A percentile compares a stretch with the other conserved stretches of the same genome.
Evolutionary conservation across 2,113 vertebrate genomes (phyloP).

Genomic region (Empidonax traillii): DNA sequence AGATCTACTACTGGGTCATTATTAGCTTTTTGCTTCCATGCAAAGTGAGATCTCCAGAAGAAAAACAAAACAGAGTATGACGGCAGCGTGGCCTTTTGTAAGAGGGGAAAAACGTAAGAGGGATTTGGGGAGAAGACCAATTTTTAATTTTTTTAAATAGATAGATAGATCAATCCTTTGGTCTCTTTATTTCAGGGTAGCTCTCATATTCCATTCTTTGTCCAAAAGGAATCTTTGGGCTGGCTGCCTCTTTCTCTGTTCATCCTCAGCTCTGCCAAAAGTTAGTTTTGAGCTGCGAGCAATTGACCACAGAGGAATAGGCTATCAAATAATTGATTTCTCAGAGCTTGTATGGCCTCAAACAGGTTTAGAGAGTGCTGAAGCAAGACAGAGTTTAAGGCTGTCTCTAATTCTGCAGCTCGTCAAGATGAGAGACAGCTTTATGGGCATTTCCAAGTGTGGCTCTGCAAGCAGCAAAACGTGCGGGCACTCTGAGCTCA

Average conservation of each 20-base stretch:
- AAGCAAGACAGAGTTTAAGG: conserved; percentile 35
- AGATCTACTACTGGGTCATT: neutral
- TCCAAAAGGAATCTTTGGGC: neutral
- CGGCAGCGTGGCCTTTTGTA: neutral
- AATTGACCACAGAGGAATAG: conserved; percentile 5
- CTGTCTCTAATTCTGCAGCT: conserved; percentile 46
- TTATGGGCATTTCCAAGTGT: neutral
- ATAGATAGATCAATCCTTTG: neutral
- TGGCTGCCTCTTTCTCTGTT: neutral
- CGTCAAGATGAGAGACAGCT: conserved; percentile 21
- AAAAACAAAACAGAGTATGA: neutral
- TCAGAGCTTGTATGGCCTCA: conserved; percentile 18
- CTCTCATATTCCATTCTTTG: neutral
- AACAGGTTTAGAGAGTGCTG: conserved; percentile 32
- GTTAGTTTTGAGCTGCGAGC: neutral
- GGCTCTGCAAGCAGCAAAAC: neutral
- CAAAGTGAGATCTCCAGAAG: neutral
- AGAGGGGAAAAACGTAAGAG: neutral
- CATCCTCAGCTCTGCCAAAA: neutral
- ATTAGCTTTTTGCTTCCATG: neutral
- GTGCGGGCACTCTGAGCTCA: neutral
- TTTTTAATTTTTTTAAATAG: neutral
- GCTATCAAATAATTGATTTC: conserved; percentile 43
- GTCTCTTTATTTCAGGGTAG: neutral
- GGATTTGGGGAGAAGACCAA: neutral